These are phyloP conservation scores for Pyrochroa serraticornis DNA, from an alignment of 2,888 invertebrate species.

Conservation along the genomic window DNA sequence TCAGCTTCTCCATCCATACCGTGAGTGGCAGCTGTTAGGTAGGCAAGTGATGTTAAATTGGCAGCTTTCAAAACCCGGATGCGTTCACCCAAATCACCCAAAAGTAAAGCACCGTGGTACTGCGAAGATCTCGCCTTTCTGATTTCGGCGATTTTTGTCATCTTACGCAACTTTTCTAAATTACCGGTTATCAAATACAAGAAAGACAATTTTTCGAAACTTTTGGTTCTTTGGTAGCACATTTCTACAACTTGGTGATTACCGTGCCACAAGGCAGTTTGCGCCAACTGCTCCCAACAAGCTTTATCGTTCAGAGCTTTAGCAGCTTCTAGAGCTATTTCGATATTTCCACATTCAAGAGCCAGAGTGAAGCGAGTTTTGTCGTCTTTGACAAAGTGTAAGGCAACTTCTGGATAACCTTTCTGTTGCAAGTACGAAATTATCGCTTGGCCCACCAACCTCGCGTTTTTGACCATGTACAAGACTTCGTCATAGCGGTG, in stretches of 20 bases:
- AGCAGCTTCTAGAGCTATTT: slow-evolving; percentile 96
- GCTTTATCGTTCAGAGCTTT: slow-evolving; percentile 90
- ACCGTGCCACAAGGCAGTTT: slow-evolving; percentile 93
- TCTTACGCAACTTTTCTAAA: slow-evolving; percentile 94
- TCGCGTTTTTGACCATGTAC: slow-evolving; percentile 94
- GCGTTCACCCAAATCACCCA: slow-evolving; percentile 91
- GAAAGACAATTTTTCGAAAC: slow-evolving; percentile 98
- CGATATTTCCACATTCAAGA: slow-evolving; percentile 97
- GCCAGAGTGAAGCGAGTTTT: slow-evolving; percentile 96
- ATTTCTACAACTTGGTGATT: slow-evolving; percentile 93
- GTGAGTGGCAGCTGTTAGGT: slow-evolving; percentile 93
- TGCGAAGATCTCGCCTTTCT: slow-evolving; percentile 96
- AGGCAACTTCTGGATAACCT: slow-evolving; percentile 97
- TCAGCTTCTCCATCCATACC: slow-evolving; percentile 83
- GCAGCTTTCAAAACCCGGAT: slow-evolving; percentile 81
- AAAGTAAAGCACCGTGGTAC: slow-evolving; percentile 90
- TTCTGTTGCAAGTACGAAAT: slow-evolving; percentile 99
- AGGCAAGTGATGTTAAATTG: slow-evolving; percentile 83
- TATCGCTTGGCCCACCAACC: slow-evolving; percentile 97
- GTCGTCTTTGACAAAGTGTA: slow-evolving; percentile 99
- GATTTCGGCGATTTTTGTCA: slow-evolving; percentile 99
- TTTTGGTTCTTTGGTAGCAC: slow-evolving; percentile 99
- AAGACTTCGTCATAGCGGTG: slow-evolving; percentile 93
- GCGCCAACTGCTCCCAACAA: slow-evolving; percentile 95
- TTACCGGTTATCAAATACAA: slow-evolving; percentile 98